A percentile compares a stretch with the other conserved stretches of the same genome.
Evolutionary conservation across 2,113 vertebrate genomes (phyloP).

Genomic region (Parotia lawesii): DNA sequence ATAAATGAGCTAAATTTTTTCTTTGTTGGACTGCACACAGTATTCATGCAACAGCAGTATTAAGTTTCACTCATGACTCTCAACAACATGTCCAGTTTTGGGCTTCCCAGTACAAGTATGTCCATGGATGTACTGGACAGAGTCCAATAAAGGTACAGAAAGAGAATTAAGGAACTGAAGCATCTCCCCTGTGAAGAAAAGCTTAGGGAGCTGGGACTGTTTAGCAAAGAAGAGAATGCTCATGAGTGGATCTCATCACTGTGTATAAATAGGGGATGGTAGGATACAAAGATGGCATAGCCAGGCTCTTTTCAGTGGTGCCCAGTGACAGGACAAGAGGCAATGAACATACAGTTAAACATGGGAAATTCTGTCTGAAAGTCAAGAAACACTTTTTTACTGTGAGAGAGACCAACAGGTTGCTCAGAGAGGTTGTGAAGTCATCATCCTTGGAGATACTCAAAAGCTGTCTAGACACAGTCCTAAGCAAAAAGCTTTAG

Average conservation of each 20-base stretch:
- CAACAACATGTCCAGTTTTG: not conserved
- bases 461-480: not conserved
- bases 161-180: not conserved
- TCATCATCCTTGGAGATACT: not conserved
- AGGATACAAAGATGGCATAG: not conserved
- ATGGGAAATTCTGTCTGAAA: not conserved
- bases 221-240: not conserved
- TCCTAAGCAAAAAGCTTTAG: not conserved
- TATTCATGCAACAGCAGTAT: slow-evolving; percentile 15
- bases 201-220: not conserved
- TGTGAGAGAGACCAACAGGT: not conserved
- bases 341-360: not conserved
- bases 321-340: not conserved
- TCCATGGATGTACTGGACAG: not conserved
- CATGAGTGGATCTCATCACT: not conserved
- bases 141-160: not conserved
- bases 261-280: not conserved
- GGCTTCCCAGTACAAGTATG: not conserved
- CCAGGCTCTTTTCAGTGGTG: not conserved
- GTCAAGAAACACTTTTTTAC: not conserved
- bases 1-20: not conserved
- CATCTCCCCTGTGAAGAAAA: not conserved
- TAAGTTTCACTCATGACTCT: not conserved
- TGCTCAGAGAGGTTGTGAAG: not conserved
- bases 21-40: not conserved